Conservation (phyloP, 2,113 vertebrate genomes). For the Antigone vipio region DNA sequence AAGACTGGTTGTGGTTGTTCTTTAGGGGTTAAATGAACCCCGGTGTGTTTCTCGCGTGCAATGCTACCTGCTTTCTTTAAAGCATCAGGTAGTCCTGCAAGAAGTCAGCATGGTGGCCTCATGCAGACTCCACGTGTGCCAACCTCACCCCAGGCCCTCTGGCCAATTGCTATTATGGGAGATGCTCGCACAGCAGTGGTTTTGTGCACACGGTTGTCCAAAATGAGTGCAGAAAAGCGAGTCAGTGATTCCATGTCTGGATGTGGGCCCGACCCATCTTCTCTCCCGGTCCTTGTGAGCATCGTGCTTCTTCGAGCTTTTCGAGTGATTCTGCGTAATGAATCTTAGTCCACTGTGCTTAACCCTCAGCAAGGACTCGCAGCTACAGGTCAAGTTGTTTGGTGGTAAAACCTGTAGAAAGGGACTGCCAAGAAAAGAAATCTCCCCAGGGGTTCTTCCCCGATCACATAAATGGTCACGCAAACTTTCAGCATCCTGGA, state of each 20-base stretch:
- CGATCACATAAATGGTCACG: fast-evolving
- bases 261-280: neutral
- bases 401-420: neutral
- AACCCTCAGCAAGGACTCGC: neutral
- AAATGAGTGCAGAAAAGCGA: neutral
- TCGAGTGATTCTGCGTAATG: neutral
- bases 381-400: neutral
- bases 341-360: neutral
- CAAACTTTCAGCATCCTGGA: neutral
- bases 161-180: neutral
- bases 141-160: neutral
- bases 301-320: fast-evolving
- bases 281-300: neutral
- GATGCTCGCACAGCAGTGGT: neutral
- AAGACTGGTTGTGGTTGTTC: neutral
- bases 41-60: neutral
- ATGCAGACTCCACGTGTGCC: neutral
- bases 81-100: neutral
- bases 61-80: neutral
- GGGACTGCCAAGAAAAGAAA: neutral
- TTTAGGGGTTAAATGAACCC: neutral
- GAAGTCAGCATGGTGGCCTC: neutral
- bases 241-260: neutral
- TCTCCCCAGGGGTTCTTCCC: neutral
- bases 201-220: neutral